Base-by-base conservation (phyloP, 2,888 invertebrate genomes). In the Heliconius charithonia region DNA sequence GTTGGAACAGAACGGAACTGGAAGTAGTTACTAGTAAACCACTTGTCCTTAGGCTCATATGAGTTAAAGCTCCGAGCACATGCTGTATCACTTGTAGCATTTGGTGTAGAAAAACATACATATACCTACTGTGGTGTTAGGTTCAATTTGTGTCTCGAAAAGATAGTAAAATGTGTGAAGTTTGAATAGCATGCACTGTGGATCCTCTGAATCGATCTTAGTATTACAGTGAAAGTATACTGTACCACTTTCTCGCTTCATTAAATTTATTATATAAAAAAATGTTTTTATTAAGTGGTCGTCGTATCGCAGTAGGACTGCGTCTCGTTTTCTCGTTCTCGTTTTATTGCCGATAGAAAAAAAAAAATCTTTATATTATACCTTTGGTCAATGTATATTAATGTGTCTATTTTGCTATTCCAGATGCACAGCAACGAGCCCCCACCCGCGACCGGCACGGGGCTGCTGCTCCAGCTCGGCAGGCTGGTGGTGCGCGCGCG, bases 401-500 rank as follows among this genome's bases (percentile, higher is more conserved):
- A 62, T 62, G 4, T 62, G 25, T 16, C 22, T 45, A 45, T 25
- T 51, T 22, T 51, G 7, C 4, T 4, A 72, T 66, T 65, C 10
- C 93, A 95, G 95, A 95, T 95, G 95, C 95, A 94, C 90, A 94
- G 95, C 89, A 89, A 91, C 85, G 95, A 94, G 82, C 86, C 88
- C 87, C 89, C 83, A 82, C 87, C 91, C 82, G 95, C 90, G 81
- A 88, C 91, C 78, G 95, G 95, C 67, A 92, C 92, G 65, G 94
- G 92, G 84, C 95, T 96, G 76, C 93, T 96, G 82, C 94, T 95
- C 82, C 95, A 96, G 89, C 90, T 97, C 84, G 96, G 96, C 77
- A 92, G 96, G 82, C 93, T 96, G 86, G 95, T 97, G 83, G 92
- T 96, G 84, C 96, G 96, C 87, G 95, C 96, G 71, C 90, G 96